Evolutionary conservation across 2,113 vertebrate genomes (phyloP).

Genomic region (Erinaceus europaeus): DNA sequence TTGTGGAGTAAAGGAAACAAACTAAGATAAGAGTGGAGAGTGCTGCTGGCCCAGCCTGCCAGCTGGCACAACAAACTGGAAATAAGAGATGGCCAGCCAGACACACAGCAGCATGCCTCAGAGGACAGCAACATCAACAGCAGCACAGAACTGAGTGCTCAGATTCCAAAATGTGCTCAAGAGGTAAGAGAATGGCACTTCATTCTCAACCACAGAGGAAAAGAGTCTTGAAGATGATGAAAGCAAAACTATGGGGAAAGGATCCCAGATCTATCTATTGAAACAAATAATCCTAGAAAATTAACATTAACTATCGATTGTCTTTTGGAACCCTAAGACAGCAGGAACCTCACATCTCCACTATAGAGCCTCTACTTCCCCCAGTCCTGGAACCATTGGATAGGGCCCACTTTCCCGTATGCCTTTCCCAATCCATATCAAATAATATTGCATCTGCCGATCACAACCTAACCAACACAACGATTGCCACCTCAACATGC

Average conservation of each 20-base stretch:
- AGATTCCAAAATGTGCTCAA: neutral
- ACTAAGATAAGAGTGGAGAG: constrained; percentile 62
- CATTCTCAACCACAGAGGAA: neutral
- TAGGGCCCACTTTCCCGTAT: no score
- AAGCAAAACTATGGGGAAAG: neutral
- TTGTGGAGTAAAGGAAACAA: constrained; percentile 53
- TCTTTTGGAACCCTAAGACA: no score
- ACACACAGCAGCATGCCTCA: neutral
- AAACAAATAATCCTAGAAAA: neutral
- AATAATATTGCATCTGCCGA: no score
- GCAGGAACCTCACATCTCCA: no score
- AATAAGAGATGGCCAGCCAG: neutral
- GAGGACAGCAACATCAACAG: neutral
- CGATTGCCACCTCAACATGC: no score
- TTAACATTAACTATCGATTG: neutral
- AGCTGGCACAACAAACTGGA: constrained; percentile 50
- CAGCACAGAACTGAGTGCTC: neutral
- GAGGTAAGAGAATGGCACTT: neutral
- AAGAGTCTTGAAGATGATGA: neutral
- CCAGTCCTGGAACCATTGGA: no score
- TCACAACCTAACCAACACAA: no score
- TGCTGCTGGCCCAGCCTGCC: neutral
- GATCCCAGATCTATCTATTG: neutral
- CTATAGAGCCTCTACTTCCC: no score
- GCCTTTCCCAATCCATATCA: no score